phyloP scores from a whole-genome alignment of 2,888 invertebrate genomes.

The Eristalis pertinax region DNA sequence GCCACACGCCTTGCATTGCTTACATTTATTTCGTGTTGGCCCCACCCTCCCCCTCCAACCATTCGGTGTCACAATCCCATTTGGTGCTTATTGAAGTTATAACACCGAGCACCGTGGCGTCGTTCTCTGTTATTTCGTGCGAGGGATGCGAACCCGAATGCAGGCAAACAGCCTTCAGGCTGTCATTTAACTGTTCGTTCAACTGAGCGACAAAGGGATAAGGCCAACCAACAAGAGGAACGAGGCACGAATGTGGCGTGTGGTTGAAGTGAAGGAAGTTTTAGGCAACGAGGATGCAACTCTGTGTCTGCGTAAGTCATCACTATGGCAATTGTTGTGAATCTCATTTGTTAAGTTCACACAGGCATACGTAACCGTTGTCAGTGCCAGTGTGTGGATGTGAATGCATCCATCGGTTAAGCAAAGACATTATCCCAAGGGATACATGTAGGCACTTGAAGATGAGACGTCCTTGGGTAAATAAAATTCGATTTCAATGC shows the following conservation, averaged over 20 bases:
- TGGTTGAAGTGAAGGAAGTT: conserved; percentile 10
- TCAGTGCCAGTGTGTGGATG: conserved; percentile 20
- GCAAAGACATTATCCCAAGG: conserved; percentile 58
- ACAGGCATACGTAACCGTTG: not conserved
- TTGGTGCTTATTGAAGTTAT: conserved; percentile 8
- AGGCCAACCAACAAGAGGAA: conserved; percentile 1
- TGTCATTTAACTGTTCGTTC: conserved; percentile 61
- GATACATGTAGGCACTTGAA: conserved; percentile 44
- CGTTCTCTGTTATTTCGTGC: not conserved
- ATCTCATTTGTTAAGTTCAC: conserved; percentile 14
- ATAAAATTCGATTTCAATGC: conserved; percentile 70
- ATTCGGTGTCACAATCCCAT: not conserved
- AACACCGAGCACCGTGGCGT: conserved; percentile 17
- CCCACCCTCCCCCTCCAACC: too few species aligned
- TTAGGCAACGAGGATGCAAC: conserved; percentile 44
- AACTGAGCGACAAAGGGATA: conserved; percentile 34
- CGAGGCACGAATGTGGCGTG: not conserved
- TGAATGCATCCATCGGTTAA: conserved; percentile 21
- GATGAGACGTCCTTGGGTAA: conserved; percentile 61
- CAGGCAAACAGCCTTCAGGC: conserved; percentile 44
- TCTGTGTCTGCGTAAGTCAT: conserved; percentile 3
- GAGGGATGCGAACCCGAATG: conserved; percentile 21
- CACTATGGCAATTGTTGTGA: conserved; percentile 30
- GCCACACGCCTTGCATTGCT: conserved; percentile 23
- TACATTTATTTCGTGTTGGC: conserved; percentile 9